These are phyloP conservation scores for Enteromius mattozi DNA, from an alignment of 2,797 vertebrate genomes.

Conservation along the genomic window DNA sequence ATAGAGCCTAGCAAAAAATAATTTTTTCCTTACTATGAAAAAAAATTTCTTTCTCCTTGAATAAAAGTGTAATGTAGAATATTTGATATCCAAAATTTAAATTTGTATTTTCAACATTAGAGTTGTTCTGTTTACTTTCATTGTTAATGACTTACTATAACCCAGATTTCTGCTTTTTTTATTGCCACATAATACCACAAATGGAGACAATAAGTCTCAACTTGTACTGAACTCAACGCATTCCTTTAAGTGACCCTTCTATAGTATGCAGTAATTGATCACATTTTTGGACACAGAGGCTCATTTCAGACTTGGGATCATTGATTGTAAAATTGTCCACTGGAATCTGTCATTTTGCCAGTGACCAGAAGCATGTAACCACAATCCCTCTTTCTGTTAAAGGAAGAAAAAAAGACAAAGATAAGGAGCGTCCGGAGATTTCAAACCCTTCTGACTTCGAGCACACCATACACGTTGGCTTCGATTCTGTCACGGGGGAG, in stretches of 20 bases:
- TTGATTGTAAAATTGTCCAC: background rate
- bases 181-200: background rate
- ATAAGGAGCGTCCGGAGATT: constrained; percentile 97
- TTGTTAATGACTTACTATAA: background rate
- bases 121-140: background rate
- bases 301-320: background rate
- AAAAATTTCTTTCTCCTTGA: background rate
- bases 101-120: background rate
- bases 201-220: background rate
- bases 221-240: background rate
- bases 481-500: constrained; percentile 97
- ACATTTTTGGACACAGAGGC: background rate
- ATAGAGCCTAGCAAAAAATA: background rate
- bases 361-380: constrained; percentile 16
- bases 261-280: background rate
- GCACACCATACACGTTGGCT: constrained; percentile 98
- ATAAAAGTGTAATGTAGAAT: background rate
- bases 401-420: constrained; percentile 90
- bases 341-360: constrained; percentile 22
- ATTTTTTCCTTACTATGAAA: background rate
- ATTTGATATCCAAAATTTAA: background rate
- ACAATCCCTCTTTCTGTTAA: constrained; percentile 41
- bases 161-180: background rate
- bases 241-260: background rate
- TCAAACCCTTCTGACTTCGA: constrained; percentile 98